Conservation (phyloP, 2,888 invertebrate species). For the Parthenolecanium corni region DNA sequence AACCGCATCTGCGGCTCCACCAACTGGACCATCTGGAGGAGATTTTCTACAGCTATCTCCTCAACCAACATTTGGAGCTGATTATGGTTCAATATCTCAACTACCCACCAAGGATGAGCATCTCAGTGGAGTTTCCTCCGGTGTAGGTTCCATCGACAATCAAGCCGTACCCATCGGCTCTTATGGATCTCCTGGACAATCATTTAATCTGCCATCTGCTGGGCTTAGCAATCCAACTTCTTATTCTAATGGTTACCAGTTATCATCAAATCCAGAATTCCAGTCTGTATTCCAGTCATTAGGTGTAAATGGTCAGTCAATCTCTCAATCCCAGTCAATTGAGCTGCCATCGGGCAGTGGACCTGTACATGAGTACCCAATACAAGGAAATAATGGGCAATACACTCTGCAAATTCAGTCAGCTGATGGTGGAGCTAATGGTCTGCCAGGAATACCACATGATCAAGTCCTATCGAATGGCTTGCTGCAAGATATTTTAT, state of each 20-base stretch:
- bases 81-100: background rate
- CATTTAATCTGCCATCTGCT: conserved; percentile 16
- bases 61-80: background rate
- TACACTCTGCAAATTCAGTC: conserved; percentile 68
- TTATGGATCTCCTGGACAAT: background rate
- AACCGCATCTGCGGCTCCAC: background rate
- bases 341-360: conserved; percentile 29
- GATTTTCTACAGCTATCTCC: background rate
- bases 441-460: conserved; percentile 45
- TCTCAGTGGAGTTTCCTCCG: background rate
- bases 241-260: background rate
- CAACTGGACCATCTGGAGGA: background rate
- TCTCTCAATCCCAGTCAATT: conserved; percentile 34
- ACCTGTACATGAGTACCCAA: conserved; percentile 35
- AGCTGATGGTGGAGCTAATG: conserved; percentile 39
- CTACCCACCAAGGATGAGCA: background rate
- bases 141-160: background rate
- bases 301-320: conserved; percentile 33
- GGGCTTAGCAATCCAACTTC: background rate
- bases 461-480: conserved; percentile 67
- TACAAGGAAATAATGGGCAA: conserved; percentile 46
- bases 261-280: conserved; percentile 29
- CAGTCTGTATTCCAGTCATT: conserved; percentile 33
- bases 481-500: conserved; percentile 64
- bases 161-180: background rate